Evolutionary conservation across 2,888 invertebrate genomes (phyloP).

Genomic region (Morpho achilles): DNA sequence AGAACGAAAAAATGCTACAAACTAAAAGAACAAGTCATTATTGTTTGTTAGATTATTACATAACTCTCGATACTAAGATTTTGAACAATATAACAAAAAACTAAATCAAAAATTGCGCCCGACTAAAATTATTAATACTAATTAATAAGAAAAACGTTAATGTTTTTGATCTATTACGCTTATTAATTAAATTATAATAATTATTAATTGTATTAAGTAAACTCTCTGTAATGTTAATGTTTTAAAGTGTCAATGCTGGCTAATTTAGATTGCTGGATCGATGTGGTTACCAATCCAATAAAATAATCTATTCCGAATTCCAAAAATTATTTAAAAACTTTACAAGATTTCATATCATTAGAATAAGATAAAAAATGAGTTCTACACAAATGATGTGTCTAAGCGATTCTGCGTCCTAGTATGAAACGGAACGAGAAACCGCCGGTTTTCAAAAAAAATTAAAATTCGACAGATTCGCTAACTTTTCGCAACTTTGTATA

Average conservation of each 20-base stretch:
- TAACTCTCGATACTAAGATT: not conserved
- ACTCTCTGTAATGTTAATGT: slow-evolving; percentile 58
- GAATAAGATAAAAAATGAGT: too few relatives aligned
- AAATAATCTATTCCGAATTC: not conserved
- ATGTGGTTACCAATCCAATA: not conserved
- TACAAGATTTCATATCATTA: not conserved
- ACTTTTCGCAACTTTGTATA: too few relatives aligned
- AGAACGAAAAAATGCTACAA: slow-evolving; percentile 9
- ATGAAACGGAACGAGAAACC: too few relatives aligned
- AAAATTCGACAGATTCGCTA: too few relatives aligned
- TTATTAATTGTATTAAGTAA: slow-evolving; percentile 65
- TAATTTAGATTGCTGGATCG: not conserved
- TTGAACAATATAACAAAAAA: slow-evolving; percentile 8
- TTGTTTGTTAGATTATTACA: not conserved
- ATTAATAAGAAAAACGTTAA: slow-evolving; percentile 56
- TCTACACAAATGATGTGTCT: too few relatives aligned
- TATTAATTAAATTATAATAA: slow-evolving; percentile 68
- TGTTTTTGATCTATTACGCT: slow-evolving; percentile 79
- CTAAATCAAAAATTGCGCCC: slow-evolving; percentile 16
- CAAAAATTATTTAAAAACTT: not conserved
- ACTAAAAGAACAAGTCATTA: slow-evolving; percentile 20
- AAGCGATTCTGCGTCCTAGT: too few relatives aligned
- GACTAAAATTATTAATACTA: slow-evolving; percentile 24
- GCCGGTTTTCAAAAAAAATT: too few relatives aligned
- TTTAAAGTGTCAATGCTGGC: not conserved